Evolutionary conservation across 1,140 invertebrate genomes (phyloP), one percentile per base, ranked within the genome.

Genomic region (Dendroctonus valens): DNA sequence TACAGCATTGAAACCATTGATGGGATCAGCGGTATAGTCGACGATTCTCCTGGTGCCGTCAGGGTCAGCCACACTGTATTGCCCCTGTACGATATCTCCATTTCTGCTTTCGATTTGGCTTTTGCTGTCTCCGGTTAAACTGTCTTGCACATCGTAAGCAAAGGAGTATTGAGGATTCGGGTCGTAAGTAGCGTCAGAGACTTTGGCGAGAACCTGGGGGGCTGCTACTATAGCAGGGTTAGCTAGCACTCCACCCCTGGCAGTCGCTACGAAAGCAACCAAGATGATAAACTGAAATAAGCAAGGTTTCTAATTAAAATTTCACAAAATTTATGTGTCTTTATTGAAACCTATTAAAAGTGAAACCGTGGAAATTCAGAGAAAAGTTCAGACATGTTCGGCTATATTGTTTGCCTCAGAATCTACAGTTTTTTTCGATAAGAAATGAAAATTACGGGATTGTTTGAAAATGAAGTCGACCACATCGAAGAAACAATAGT

Each of bases 11-110:
- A 82, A 83, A 69, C 82, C 82, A 59, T 82, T 80, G 69, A 80
- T 69, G 4, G 82, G 80, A 73, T 86, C 84, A 26, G 85, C 84
- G 8, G 85, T 86, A 76, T 89, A 89, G 68, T 87, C 85, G 2
- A 88, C 87, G n/a, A 83, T 68, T 59, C 67, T 64, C 54, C 66
- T 65, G 57, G 82, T 68, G 39, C 66, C 66, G 38, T 62, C 59
- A 53, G 66, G 66, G 39, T 68, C 66, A 12, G 50, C 59, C n/a
- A 68, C 51, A 14, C 59, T 62, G 50, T 68, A 68, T 51, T 62
- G 59, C 77, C 87, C 87, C 72, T 86, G 83, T 8, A 88, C 87
- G 15, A 87, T 81, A 73, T 88, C 86, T 8, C 87, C 87, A 57
- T 81, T 79, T 6, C 84, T 77, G 39, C 78, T 80, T 76, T 85